These are phyloP conservation scores for Antheraea mylitta DNA, from an alignment of 1,140 invertebrate genomes.

Conservation along the genomic window DNA sequence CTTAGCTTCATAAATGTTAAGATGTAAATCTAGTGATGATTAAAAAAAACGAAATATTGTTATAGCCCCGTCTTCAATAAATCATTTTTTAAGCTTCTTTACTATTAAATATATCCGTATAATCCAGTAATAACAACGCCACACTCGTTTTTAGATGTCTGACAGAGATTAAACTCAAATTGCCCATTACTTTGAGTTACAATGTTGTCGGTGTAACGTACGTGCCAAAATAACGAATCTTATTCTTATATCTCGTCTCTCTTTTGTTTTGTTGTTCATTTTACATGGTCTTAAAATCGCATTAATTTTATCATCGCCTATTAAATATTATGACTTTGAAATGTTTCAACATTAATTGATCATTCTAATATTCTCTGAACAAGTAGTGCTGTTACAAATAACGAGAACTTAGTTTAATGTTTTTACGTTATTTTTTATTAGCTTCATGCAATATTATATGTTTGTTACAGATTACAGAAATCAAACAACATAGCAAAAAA, in stretches of 20 bases:
- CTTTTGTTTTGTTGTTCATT: background rate
- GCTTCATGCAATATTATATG: too few relatives aligned
- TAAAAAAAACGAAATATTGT: too few relatives aligned
- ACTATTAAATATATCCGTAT: constrained; percentile 34
- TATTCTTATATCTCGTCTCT: background rate
- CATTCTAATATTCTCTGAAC: too few relatives aligned
- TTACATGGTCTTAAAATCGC: background rate
- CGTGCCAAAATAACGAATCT: background rate
- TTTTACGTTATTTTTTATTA: too few relatives aligned
- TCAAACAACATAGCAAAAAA: too few relatives aligned
- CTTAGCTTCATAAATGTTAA: too few relatives aligned
- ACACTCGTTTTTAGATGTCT: constrained; percentile 56
- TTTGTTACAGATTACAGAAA: too few relatives aligned
- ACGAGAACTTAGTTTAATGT: too few relatives aligned
- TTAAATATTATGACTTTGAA: too few relatives aligned
- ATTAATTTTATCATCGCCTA: background rate
- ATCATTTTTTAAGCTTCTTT: background rate
- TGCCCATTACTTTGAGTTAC: constrained; percentile 51
- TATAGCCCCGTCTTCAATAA: background rate
- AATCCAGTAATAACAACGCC: constrained; percentile 47
- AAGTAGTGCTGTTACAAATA: too few relatives aligned
- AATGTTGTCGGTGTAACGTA: constrained; percentile 1
- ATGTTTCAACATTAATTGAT: too few relatives aligned
- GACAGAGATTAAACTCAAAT: constrained; percentile 55
- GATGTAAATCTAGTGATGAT: too few relatives aligned